Conservation (phyloP, 2,113 vertebrate species). For the Platichthys stellatus region DNA sequence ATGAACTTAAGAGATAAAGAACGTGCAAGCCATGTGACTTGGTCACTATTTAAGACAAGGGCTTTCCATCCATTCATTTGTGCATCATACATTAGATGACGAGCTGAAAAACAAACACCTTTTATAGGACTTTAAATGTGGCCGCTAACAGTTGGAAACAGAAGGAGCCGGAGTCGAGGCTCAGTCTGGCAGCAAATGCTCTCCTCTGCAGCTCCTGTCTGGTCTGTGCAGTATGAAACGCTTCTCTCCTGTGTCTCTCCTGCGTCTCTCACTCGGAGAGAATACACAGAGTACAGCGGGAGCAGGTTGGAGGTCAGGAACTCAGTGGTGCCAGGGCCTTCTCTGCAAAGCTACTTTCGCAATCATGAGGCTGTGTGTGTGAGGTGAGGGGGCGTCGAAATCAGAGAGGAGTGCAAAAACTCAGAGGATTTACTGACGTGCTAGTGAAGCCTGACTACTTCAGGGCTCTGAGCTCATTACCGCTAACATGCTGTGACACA, state of each 20-base stretch:
- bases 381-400: slow-evolving; percentile 34
- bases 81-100: slow-evolving; percentile 32
- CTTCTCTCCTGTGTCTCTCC: slow-evolving; percentile 1
- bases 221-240: background rate
- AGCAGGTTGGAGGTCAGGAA: slow-evolving; percentile 45
- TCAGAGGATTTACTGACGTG: slow-evolving; percentile 22
- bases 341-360: slow-evolving; percentile 6
- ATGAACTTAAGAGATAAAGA: slow-evolving; percentile 24
- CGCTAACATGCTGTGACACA: background rate
- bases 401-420: slow-evolving; percentile 51
- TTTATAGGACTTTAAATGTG: slow-evolving; percentile 58
- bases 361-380: background rate
- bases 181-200: slow-evolving; percentile 16
- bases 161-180: slow-evolving; percentile 14
- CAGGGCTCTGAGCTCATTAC: background rate
- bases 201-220: background rate
- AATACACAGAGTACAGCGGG: slow-evolving; percentile 16
- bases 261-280: slow-evolving; percentile 21
- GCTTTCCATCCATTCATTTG: slow-evolving; percentile 37
- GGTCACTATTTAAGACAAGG: slow-evolving; percentile 34
- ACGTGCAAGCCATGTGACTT: slow-evolving; percentile 26
- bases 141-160: slow-evolving; percentile 40
- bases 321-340: background rate
- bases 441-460: slow-evolving; percentile 29
- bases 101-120: slow-evolving; percentile 46